Evolutionary conservation across 2,797 vertebrate species (phyloP).

Genomic region (Cuniculus paca): DNA sequence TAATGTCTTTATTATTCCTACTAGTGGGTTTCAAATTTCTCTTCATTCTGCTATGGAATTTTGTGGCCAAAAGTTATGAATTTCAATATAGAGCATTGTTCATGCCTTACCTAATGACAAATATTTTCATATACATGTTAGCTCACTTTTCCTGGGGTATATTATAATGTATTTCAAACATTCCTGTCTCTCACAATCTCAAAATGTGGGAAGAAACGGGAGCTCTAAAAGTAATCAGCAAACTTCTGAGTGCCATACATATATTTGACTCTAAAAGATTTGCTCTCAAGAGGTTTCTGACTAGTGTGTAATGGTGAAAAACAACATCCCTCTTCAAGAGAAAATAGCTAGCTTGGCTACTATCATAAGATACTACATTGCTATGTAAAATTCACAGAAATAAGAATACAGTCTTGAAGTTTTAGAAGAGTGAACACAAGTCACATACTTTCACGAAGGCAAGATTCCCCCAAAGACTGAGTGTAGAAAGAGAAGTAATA

Average conservation of each 20-base stretch:
- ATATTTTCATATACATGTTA: neutral
- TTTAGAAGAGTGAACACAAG: neutral
- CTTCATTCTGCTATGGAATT: neutral
- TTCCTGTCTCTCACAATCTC: neutral
- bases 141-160: neutral
- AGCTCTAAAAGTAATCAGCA: neutral
- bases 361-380: neutral
- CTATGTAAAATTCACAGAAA: neutral
- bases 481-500: neutral
- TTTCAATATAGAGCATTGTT: neutral
- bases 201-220: neutral
- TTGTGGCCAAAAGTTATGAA: neutral
- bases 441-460: neutral
- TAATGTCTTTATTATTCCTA: neutral
- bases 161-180: neutral
- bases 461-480: neutral
- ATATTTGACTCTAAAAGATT: neutral
- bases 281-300: neutral
- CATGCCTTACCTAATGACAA: neutral
- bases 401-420: neutral
- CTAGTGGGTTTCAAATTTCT: neutral
- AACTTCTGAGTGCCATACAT: neutral
- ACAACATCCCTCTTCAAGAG: neutral
- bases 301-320: neutral
- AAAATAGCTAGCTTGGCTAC: neutral